Percentiles rank a stretch among this genome's conserved stretches.
Conservation (phyloP, 2,888 invertebrate species). For the Tinea pellionella region DNA sequence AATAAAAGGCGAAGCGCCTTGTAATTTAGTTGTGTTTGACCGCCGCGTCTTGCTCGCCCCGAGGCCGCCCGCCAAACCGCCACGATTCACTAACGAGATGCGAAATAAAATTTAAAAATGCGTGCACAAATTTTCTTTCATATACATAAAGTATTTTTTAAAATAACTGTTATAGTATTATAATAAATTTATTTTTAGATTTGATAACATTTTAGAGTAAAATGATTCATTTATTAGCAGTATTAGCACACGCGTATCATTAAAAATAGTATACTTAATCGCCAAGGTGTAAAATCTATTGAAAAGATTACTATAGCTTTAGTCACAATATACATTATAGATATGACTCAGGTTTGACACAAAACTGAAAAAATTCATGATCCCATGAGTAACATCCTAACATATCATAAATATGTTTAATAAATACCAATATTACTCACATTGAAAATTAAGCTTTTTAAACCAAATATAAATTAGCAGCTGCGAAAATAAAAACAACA, state of each 20-base stretch:
- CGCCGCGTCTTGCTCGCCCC: constrained; percentile 33
- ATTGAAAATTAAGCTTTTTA: not conserved
- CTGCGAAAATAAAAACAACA: not conserved
- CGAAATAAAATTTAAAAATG: constrained; percentile 34
- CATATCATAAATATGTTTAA: constrained; percentile 1
- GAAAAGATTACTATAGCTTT: constrained; percentile 1
- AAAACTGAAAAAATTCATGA: constrained; percentile 46
- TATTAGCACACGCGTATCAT: not conserved
- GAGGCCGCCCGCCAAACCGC: constrained; percentile 40
- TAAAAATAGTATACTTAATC: not conserved
- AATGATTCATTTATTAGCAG: not conserved
- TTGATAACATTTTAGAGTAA: not conserved
- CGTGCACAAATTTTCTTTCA: constrained; percentile 33
- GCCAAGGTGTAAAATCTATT: not conserved
- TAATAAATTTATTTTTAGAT: not conserved
- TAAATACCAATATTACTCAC: not conserved
- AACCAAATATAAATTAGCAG: not conserved
- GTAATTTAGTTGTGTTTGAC: constrained; percentile 59
- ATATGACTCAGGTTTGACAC: constrained; percentile 53
- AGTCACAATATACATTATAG: constrained; percentile 5
- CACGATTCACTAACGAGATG: constrained; percentile 55
- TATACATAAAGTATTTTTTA: not conserved
- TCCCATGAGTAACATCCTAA: constrained; percentile 34
- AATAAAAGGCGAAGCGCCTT: constrained; percentile 56
- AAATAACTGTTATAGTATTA: not conserved